Base-by-base conservation (phyloP, 2,797 vertebrate genomes). In the Sebastes reedi region DNA sequence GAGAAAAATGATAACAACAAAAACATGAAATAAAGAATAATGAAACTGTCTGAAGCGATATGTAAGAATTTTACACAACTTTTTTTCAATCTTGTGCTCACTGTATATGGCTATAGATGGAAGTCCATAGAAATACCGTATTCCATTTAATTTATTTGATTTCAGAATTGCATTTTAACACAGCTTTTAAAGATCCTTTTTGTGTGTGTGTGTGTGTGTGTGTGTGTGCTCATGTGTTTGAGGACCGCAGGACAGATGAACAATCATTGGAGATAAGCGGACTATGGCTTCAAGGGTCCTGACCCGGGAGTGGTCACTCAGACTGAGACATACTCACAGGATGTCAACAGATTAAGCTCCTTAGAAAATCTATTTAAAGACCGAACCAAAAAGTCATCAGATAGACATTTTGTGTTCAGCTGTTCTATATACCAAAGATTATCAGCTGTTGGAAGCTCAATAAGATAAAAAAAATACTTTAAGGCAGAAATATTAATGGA, bases 331-430 rank as follows among this genome's bases (percentile, higher is more conserved):
- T 72, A 84, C 73, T 89, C 83, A 80, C 70, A 88, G 69, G 82
- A 91, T 92, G 90, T 93, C 88, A 89, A 81, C 87, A 87, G 88
- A 92, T 90, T 87, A 91, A 82, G 85, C 89, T 92, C 79, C 89
- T 91, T 90, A 91, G 87, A 73, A 79, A 89, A 83, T 83, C 88
- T 93, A 92, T 91, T 92, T 89, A 80, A 80, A 89, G 86, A 74
- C 74, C 70, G 5, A 71, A 75, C 81, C 46, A 85, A 86, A 78
- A 91, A 82, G 82, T 79, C 77, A 85, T 46, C 56, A 75, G 75
- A 91, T 77, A 82, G 84, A 71, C 39, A 52, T 67, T 76, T 83
- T 83, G 52, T 75, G 32, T 83, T 80, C 67, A 77, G 67, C 67
- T 27, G 34, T 32, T 71, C 16, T 30, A 27, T 59, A 52, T 2